phyloP scores from a whole-genome alignment of 2,113 vertebrate genomes.

The Periophthalmus modestus region DNA sequence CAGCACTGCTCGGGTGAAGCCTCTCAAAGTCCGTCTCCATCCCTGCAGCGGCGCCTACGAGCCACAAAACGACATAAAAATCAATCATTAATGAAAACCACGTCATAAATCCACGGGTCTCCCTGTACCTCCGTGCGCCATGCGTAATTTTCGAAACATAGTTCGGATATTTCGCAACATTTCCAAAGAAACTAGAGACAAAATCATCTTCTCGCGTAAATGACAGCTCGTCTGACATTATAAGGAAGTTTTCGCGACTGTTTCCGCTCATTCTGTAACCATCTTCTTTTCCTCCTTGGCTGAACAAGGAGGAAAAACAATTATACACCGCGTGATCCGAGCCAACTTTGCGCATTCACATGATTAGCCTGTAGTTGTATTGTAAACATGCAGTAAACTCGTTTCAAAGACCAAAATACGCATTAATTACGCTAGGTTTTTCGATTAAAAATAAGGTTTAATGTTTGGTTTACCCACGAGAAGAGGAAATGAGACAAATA shows the following conservation, averaged over 20 bases:
- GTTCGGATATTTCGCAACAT: not conserved
- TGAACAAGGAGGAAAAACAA: not conserved
- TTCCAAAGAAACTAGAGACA: not conserved
- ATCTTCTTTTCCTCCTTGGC: not conserved
- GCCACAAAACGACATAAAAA: not conserved
- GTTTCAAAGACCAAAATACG: not conserved
- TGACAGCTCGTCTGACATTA: conserved; percentile 32
- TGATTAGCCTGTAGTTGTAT: conserved; percentile 13
- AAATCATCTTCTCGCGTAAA: not conserved
- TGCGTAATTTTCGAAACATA: not conserved
- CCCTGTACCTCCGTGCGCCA: not conserved
- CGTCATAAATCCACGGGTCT: too few relatives aligned
- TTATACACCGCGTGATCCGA: too few relatives aligned
- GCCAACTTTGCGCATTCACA: not conserved
- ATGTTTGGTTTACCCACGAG: conserved; percentile 28
- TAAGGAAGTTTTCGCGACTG: conserved; percentile 38
- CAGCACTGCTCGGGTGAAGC: conserved; percentile 74
- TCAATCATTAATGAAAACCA: not conserved
- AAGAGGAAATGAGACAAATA: not conserved
- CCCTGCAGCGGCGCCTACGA: not conserved
- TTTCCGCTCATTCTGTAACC: conserved; percentile 25
- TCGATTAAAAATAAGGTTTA: not conserved
- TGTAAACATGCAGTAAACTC: not conserved
- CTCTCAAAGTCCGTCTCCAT: conserved; percentile 84
- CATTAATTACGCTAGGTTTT: not conserved